These are phyloP conservation scores for Petromus typicus DNA, from an alignment of 2,113 vertebrate species.

Conservation along the genomic window DNA sequence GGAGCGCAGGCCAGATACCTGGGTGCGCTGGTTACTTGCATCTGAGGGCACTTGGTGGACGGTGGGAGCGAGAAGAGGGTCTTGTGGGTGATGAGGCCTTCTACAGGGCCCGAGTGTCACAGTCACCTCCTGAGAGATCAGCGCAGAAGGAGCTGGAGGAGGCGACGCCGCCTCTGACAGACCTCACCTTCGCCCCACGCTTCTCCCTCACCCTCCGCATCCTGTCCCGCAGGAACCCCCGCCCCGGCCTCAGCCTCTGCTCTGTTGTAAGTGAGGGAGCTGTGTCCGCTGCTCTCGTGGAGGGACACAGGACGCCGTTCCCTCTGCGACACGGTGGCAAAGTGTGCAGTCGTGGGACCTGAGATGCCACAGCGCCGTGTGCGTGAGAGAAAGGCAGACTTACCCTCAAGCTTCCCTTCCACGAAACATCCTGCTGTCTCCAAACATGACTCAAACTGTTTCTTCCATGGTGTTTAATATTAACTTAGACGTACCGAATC, in stretches of 20 bases:
- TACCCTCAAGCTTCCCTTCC: neutral
- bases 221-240: too few species aligned
- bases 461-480: neutral
- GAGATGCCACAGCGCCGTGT: neutral
- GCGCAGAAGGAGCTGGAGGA: neutral
- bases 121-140: neutral
- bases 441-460: neutral
- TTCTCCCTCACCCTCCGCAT: neutral
- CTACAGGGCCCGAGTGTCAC: neutral
- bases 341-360: neutral
- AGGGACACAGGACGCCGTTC: too few species aligned
- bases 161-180: too few species aligned
- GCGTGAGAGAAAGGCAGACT: neutral
- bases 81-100: neutral
- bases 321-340: too few species aligned
- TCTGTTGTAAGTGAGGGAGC: too few species aligned
- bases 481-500: neutral
- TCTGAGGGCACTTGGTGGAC: neutral
- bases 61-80: neutral
- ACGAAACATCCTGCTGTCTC: neutral
- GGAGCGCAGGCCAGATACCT: too few species aligned
- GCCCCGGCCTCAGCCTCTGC: too few species aligned
- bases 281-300: too few species aligned
- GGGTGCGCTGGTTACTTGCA: neutral
- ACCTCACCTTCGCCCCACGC: neutral